Conservation (phyloP, 2,888 invertebrate genomes). For the Lasioglossum marginatum region DNA sequence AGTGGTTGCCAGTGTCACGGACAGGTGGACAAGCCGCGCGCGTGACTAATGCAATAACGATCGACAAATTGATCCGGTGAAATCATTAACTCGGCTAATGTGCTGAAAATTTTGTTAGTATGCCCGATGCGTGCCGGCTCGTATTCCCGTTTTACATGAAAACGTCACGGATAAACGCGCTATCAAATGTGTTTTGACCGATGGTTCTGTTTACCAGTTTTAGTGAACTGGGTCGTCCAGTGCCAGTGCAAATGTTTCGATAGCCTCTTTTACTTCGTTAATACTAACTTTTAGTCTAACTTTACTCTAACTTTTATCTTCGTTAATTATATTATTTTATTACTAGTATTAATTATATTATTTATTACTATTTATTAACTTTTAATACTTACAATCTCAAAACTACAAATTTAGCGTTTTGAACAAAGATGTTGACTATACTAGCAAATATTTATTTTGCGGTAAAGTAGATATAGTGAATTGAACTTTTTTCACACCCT, state of each 20-base stretch:
- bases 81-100: conserved; percentile 37
- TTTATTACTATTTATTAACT: too few species aligned
- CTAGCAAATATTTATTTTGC: too few species aligned
- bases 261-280: too few species aligned
- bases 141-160: conserved; percentile 16
- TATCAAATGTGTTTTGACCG: conserved; percentile 19
- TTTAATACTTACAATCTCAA: too few species aligned
- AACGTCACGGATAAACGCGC: conserved; percentile 25
- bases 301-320: too few species aligned
- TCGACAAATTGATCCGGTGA: conserved; percentile 37
- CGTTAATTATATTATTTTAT: too few species aligned
- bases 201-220: not conserved
- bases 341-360: too few species aligned
- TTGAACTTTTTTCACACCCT: too few species aligned
- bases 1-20: conserved; percentile 33
- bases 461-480: too few species aligned
- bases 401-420: too few species aligned
- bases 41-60: conserved; percentile 41
- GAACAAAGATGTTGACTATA: too few species aligned
- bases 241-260: not conserved
- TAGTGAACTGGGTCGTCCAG: not conserved
- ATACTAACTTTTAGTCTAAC: too few species aligned
- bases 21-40: conserved; percentile 17
- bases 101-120: conserved; percentile 40
- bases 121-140: conserved; percentile 9